A percentile compares a stretch with the other conserved stretches of the same genome.
phyloP scores from a whole-genome alignment of 2,797 vertebrate species.

The Vultur gryphus region DNA sequence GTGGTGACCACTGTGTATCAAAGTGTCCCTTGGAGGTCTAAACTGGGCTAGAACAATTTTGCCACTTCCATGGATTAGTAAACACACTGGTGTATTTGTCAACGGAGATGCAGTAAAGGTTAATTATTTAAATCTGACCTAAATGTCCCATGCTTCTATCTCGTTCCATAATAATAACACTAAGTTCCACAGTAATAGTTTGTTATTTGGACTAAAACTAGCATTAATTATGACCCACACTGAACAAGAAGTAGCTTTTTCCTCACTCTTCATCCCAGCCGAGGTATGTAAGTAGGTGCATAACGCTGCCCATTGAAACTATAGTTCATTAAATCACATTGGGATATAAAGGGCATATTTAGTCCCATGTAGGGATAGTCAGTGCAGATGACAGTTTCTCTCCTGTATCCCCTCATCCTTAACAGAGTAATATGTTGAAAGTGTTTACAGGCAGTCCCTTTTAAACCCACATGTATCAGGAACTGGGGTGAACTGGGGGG shows the following conservation, averaged over 20 bases:
- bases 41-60: neutral
- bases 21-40: neutral
- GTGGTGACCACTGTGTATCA: neutral
- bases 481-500: neutral
- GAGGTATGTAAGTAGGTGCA: neutral
- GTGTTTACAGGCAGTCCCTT: neutral
- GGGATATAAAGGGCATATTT: neutral
- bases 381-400: neutral
- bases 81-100: neutral
- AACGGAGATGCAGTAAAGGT: neutral
- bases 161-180: neutral
- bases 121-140: constrained; percentile 35
- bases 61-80: neutral
- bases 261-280: neutral
- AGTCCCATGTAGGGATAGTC: neutral
- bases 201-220: neutral
- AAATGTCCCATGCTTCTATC: neutral
- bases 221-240: neutral
- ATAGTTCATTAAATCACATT: neutral
- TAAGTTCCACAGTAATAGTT: neutral
- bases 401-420: neutral
- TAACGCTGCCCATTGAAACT: neutral
- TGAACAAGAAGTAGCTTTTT: neutral
- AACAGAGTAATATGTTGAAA: neutral
- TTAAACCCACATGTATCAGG: neutral